Evolutionary conservation across 2,888 invertebrate species (phyloP), one percentile per base, ranked within the genome.

Genomic region (Tillus elongatus): DNA sequence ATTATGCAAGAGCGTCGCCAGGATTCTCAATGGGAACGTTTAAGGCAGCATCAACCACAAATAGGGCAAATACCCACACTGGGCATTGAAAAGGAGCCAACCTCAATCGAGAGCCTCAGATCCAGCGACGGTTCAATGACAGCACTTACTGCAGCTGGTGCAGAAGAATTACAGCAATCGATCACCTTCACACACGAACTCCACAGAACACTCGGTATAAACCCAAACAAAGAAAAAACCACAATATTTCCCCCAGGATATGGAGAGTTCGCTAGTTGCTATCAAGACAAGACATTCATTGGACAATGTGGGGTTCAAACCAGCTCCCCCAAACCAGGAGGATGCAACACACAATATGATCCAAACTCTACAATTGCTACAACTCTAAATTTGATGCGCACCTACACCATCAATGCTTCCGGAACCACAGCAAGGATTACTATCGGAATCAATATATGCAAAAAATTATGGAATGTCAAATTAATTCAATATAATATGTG

Each of bases 201-300:
- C 3, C 9, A 13, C 6, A 30, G 10, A 30, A 9, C 3, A 2
- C 4, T 30, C 12, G 30, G 30, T 6, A 30, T 30, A 30, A 30
- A 30, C 14, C 30, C 30, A 13, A 6, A 13, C 3, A 11, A 6
- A 2, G 30, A 30, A 11, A 30, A 30, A 30, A 30, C 30, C 4
- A 4, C 14, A 9, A 6, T 30, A 8, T 30, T 11, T 11, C 30
- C 30, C 3, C 30, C 12, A 11, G 11, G 30, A 30, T 30, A 6
- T 10, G 30, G 30, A 13, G 30, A 30, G 9, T 30, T 13, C 12
- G 14, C 30, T 4, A 30, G 30, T 14, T 30, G 30, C 13, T 30
- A 30, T 11, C 30, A 30, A 30, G 30, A 30, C 9, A 14, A 14
- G 9, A 14, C 12, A 3, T 30, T 30, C 9, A 30, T 30, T 9